phyloP scores from a whole-genome alignment of 2,888 invertebrate species.

The Drosophila niveifrons region DNA sequence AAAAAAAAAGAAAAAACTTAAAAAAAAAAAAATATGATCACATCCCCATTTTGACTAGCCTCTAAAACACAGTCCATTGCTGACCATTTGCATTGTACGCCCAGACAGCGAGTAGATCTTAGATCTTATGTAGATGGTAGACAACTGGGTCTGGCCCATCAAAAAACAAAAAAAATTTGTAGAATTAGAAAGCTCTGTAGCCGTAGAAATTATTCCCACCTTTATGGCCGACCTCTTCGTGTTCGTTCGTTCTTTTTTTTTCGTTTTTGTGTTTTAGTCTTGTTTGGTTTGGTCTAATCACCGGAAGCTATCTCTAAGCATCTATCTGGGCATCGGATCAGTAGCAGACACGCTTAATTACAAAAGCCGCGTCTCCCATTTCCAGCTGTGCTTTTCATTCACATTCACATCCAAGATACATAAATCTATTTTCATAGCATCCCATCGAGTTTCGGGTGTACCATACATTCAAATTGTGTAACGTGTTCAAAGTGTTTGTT shows the following conservation, averaged over 20 bases:
- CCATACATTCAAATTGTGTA: conserved; percentile 65
- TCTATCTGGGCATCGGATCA: conserved; percentile 47
- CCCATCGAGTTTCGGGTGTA: conserved; percentile 18
- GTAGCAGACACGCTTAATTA: conserved; percentile 70
- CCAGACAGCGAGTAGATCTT: conserved; percentile 6
- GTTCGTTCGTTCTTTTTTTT: conserved; percentile 33
- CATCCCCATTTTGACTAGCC: conserved; percentile 44
- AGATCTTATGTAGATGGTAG: conserved; percentile 11
- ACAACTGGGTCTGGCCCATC: conserved; percentile 34
- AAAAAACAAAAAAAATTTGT: conserved; percentile 32
- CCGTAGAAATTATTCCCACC: conserved; percentile 76
- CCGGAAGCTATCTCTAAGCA: conserved; percentile 73
- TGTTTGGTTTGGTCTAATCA: conserved; percentile 69
- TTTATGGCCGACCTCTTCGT: conserved; percentile 52
- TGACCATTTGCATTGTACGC: conserved; percentile 72
- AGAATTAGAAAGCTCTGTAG: conserved; percentile 62
- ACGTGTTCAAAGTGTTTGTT: conserved; percentile 40
- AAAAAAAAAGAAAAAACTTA: conserved; percentile 19
- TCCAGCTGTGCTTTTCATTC: conserved; percentile 49
- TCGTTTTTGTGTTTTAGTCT: conserved; percentile 29
- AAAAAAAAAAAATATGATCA: conserved; percentile 52
- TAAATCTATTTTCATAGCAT: conserved; percentile 58
- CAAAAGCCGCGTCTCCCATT: conserved; percentile 48
- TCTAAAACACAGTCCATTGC: conserved; percentile 64
- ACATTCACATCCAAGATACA: conserved; percentile 14